Evolutionary conservation across 2,113 vertebrate species (phyloP).

Genomic region (Clarias magur): DNA sequence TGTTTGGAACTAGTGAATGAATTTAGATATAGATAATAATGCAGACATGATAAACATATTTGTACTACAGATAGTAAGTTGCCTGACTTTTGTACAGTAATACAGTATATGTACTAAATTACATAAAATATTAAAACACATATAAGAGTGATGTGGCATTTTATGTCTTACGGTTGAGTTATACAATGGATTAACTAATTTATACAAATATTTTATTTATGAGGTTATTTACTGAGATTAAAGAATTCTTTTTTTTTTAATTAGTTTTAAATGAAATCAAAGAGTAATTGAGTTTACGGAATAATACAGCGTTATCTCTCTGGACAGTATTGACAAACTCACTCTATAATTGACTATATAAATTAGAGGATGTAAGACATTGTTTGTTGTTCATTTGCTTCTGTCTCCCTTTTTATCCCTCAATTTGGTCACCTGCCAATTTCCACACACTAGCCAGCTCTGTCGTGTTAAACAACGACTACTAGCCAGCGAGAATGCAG

Average conservation of each 20-base stretch:
- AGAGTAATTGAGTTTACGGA: neutral
- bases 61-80: too few relatives aligned
- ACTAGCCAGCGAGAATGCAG: neutral
- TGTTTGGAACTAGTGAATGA: too few relatives aligned
- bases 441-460: neutral
- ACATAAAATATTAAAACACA: neutral
- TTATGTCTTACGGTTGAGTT: neutral
- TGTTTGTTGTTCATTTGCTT: neutral
- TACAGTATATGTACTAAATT: too few relatives aligned
- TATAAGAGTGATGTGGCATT: neutral
- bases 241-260: neutral
- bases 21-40: too few relatives aligned
- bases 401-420: neutral
- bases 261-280: neutral
- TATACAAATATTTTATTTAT: too few relatives aligned
- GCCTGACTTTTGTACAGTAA: too few relatives aligned
- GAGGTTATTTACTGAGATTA: constrained; percentile 2
- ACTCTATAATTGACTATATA: neutral
- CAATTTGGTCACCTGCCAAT: neutral
- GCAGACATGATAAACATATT: too few relatives aligned
- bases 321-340: neutral
- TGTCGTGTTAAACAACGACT: neutral
- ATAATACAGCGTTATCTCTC: neutral
- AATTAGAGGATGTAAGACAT: neutral
- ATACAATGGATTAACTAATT: neutral